Percentiles rank a stretch among this genome's conserved stretches.
Evolutionary conservation across 2,888 invertebrate genomes (phyloP).

Genomic region (Hyppa rectilinea): DNA sequence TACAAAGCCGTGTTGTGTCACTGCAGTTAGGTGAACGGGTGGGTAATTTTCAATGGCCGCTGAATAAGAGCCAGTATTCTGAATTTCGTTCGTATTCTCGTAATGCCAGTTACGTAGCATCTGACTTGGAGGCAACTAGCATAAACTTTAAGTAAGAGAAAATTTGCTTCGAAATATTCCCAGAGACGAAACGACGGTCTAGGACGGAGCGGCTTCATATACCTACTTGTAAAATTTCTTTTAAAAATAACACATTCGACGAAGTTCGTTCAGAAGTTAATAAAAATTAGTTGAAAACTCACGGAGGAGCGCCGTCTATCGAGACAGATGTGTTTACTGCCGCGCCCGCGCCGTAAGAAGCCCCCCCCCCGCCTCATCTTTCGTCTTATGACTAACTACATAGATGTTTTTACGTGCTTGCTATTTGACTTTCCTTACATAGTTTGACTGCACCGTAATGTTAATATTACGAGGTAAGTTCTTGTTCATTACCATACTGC

Average conservation of each 20-base stretch:
- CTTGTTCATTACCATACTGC: background rate
- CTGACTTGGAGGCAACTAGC: slow-evolving; percentile 83
- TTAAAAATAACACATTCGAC: slow-evolving; percentile 68
- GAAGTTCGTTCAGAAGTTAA: slow-evolving; percentile 72
- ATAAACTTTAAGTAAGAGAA: slow-evolving; percentile 83
- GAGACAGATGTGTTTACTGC: slow-evolving; percentile 68
- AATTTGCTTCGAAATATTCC: slow-evolving; percentile 83
- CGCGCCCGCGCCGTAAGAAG: slow-evolving; percentile 34
- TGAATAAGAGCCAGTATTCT: slow-evolving; percentile 72
- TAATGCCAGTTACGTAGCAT: slow-evolving; percentile 78
- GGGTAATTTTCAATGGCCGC: slow-evolving; percentile 75
- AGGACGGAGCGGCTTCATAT: slow-evolving; percentile 77
- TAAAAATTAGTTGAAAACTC: slow-evolving; percentile 77
- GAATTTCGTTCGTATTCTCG: slow-evolving; percentile 73
- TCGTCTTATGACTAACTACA: slow-evolving; percentile 37
- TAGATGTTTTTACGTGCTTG: slow-evolving; percentile 55
- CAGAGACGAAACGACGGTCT: slow-evolving; percentile 76
- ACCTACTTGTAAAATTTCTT: slow-evolving; percentile 72
- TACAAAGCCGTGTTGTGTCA: slow-evolving; percentile 59
- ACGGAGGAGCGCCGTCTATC: slow-evolving; percentile 49
- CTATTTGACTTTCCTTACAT: slow-evolving; percentile 30
- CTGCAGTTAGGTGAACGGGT: slow-evolving; percentile 68
- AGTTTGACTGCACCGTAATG: slow-evolving; percentile 21
- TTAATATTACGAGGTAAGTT: background rate
- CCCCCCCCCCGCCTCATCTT: background rate